These are phyloP conservation scores for Neodon shergylaensis DNA, from an alignment of 2,113 vertebrate genomes.

Conservation along the genomic window DNA sequence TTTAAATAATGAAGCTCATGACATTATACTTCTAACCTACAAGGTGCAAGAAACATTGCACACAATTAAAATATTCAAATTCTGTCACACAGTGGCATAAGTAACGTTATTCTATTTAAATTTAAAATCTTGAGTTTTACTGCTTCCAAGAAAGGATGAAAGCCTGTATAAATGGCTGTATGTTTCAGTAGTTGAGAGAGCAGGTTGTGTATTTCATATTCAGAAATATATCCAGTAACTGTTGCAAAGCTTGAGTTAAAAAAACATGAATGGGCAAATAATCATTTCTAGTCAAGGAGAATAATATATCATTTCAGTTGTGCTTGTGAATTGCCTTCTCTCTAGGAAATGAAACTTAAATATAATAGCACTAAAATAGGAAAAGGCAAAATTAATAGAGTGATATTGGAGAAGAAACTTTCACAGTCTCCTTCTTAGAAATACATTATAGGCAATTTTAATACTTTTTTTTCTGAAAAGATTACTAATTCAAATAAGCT, in stretches of 20 bases:
- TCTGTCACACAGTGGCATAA: constrained; percentile 47
- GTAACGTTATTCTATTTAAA: constrained; percentile 62
- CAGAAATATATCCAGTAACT: constrained; percentile 58
- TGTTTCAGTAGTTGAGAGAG: constrained; percentile 39
- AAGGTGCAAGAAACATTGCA: constrained; percentile 4
- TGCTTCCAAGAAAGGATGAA: constrained; percentile 45
- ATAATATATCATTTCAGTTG: constrained; percentile 64
- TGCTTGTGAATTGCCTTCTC: constrained; percentile 67
- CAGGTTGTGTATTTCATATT: constrained; percentile 35
- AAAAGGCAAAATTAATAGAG: constrained; percentile 59
- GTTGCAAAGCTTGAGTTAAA: constrained; percentile 59
- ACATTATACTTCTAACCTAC: constrained; percentile 57
- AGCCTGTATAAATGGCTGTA: constrained; percentile 20
- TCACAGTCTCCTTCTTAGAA: constrained; percentile 38
- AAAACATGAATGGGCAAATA: constrained; percentile 58
- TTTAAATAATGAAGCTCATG: constrained; percentile 64
- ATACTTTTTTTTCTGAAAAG: constrained; percentile 53
- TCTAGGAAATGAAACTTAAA: constrained; percentile 64
- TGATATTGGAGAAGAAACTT: constrained; percentile 52
- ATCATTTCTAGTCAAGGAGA: constrained; percentile 55
- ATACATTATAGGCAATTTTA: constrained; percentile 37
- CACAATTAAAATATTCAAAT: constrained; percentile 66
- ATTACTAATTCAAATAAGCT: constrained; percentile 1
- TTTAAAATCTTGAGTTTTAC: constrained; percentile 52
- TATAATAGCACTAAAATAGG: constrained; percentile 55